Evolutionary conservation across 2,113 vertebrate genomes (phyloP).

Genomic region (Psophia crepitans): DNA sequence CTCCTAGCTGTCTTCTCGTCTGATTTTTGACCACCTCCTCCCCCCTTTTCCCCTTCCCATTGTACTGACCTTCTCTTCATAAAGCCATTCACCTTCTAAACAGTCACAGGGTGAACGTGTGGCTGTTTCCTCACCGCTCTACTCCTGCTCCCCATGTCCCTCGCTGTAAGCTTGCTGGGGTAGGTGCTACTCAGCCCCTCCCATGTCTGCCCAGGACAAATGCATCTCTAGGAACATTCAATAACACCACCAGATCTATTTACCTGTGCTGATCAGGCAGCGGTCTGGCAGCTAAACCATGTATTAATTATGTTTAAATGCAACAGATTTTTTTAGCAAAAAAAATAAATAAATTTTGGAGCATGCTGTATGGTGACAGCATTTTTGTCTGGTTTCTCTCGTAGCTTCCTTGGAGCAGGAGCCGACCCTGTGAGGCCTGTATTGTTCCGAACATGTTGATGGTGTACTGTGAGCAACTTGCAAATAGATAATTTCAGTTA

Average conservation of each 20-base stretch:
- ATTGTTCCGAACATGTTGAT: neutral
- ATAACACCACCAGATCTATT: neutral
- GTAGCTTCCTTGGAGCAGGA: neutral
- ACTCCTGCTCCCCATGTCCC: neutral
- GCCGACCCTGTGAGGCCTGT: neutral
- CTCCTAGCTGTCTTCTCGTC: neutral
- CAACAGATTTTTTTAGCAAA: neutral
- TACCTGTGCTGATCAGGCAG: neutral
- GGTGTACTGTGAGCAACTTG: neutral
- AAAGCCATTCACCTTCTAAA: neutral
- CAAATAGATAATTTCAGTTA: conserved; percentile 10
- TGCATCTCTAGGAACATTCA: neutral
- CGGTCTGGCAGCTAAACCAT: neutral
- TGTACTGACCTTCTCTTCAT: neutral
- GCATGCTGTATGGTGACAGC: fast-evolving
- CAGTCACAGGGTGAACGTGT: fast-evolving
- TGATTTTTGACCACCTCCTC: neutral
- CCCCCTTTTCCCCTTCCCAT: neutral
- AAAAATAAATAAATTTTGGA: neutral
- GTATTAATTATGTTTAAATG: neutral
- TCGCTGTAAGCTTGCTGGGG: neutral
- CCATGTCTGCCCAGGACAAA: neutral
- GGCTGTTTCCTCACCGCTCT: neutral
- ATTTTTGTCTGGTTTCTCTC: neutral
- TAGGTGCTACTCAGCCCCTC: neutral